A percentile compares a stretch with the other conserved stretches of the same genome.
phyloP scores from a whole-genome alignment of 2,888 invertebrate genomes.

The Panzeria rudis region DNA sequence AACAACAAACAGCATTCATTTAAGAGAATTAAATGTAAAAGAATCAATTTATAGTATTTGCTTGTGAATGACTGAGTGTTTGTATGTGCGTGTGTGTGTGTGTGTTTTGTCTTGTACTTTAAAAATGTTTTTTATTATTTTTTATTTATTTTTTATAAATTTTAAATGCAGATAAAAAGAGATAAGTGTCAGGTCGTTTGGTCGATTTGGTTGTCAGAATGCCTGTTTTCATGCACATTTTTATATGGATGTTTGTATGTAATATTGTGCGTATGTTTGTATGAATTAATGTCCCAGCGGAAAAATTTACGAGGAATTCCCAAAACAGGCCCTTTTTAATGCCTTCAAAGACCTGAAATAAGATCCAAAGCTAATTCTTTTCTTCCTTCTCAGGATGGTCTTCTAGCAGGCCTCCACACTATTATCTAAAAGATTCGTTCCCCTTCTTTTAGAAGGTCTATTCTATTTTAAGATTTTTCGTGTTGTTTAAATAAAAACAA shows the following conservation, averaged over 20 bases:
- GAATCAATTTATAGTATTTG: slow-evolving; percentile 73
- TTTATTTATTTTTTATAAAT: slow-evolving; percentile 55
- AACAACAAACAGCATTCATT: slow-evolving; percentile 48
- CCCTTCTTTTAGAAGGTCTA: too few relatives aligned
- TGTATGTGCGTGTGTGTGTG: neutral
- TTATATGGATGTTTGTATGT: neutral
- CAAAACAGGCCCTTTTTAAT: too few relatives aligned
- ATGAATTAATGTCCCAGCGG: too few relatives aligned
- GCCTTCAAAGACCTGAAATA: too few relatives aligned
- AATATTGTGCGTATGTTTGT: neutral
- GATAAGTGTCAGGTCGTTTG: slow-evolving; percentile 75
- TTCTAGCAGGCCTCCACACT: too few relatives aligned
- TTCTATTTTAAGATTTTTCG: too few relatives aligned
- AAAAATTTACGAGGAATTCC: too few relatives aligned
- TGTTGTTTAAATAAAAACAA: too few relatives aligned
- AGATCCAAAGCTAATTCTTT: too few relatives aligned
- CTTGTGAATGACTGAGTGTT: slow-evolving; percentile 6
- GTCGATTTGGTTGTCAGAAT: slow-evolving; percentile 72
- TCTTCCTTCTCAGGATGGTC: too few relatives aligned
- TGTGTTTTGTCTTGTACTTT: slow-evolving; percentile 49
- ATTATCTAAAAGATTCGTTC: too few relatives aligned
- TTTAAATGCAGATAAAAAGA: slow-evolving; percentile 75
- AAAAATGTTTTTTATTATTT: slow-evolving; percentile 24
- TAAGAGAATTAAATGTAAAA: slow-evolving; percentile 72
- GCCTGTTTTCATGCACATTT: slow-evolving; percentile 54